Conservation (phyloP, 2,113 vertebrate species). For the Cathartes aura region DNA sequence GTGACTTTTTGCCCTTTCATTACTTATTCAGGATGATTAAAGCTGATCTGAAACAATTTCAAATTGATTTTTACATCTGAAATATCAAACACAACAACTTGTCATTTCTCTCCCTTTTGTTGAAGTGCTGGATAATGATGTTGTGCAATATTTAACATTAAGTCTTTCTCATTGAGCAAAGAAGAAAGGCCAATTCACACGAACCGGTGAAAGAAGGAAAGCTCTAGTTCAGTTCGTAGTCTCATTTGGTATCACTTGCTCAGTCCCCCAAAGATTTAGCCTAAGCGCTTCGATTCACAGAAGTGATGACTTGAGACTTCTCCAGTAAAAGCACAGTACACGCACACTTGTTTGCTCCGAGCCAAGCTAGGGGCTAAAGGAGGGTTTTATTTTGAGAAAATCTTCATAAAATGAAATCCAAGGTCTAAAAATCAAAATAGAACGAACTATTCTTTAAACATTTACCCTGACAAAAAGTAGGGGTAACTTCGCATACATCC, state of each 20-base stretch:
- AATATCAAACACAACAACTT: not conserved
- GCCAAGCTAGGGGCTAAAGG: not conserved
- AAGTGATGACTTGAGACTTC: not conserved
- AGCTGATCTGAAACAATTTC: not conserved
- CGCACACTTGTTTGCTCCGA: not conserved
- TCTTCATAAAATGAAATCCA: not conserved
- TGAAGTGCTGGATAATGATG: not conserved
- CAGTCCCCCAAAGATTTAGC: not conserved
- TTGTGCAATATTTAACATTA: not conserved
- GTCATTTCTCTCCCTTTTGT: not conserved
- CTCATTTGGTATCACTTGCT: not conserved
- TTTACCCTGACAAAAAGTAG: not conserved
- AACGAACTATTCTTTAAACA: not conserved
- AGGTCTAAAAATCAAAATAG: not conserved
- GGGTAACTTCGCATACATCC: not conserved
- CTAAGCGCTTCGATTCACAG: not conserved
- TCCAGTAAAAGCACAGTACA: not conserved
- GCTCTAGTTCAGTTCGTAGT: not conserved
- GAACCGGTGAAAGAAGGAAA: not conserved
- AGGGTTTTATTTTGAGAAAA: not conserved
- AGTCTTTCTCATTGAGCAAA: not conserved
- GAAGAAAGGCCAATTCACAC: not conserved
- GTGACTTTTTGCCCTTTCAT: not conserved
- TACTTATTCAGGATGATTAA: constrained; percentile 5
- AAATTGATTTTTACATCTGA: not conserved